Base-by-base conservation (phyloP, 2,113 vertebrate genomes). In the Rhinoderma darwinii region DNA sequence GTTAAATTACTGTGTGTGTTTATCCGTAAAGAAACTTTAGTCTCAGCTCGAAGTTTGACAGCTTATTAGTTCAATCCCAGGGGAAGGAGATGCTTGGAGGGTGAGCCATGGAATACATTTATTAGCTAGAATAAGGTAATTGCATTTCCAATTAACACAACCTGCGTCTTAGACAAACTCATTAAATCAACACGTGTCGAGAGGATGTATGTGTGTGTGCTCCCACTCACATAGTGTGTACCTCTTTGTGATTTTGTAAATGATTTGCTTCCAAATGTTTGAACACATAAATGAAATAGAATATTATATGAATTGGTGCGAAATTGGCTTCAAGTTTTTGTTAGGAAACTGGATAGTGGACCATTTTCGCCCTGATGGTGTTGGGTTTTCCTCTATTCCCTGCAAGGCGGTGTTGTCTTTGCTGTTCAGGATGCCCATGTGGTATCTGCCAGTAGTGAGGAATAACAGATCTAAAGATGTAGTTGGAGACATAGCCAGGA, bases 121-220 rank as follows among this genome's bases (percentile, higher is more conserved):
- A 84, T 84, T 84, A 84, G 82, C 66, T 41, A 17, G 82, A 84
- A 84, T 50, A 74, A 84, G 63, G 82, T 84, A 84, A 84, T 84
- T 84, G 82, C 82, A 73, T 35, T 84, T 50, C 82, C 68, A 84
- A 84, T 84, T 84, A 84, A 84, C 82, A 84, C 47, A 74, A 84
- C 68, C 81, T 51, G 47, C 50, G 12, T 74, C 44, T 73, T 41
- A 84, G 44, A 84, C 82, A 84, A 84, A 84, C 68, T 84, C 82
- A 84, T 84, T 70, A 73, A 73, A 51, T 70, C 81, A 83, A 83
- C 81, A 83, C 30, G n/a, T 82, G 59, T 82, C n/a, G 20, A 7
- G 79, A 44, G 79, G 11, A 17, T 37, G 63, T 72, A 11, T 51
- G 39, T 82, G 43, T 18, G 43, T 50, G 63, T 15, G 20, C 27